Conservation (phyloP, 2,888 invertebrate species). For the Cosmia trapezina region DNA sequence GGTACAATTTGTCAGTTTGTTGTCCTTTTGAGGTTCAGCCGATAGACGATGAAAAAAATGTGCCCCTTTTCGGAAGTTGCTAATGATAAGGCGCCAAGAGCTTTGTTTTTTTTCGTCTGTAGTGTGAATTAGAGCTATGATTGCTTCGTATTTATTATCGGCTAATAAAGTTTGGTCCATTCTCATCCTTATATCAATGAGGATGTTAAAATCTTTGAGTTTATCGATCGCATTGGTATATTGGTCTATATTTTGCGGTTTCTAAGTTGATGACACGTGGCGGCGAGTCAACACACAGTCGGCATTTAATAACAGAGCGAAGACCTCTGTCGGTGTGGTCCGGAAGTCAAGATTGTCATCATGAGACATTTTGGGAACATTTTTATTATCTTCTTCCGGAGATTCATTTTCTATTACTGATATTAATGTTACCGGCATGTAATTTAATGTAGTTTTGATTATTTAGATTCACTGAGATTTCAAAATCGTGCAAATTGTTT, state of each 20-base stretch:
- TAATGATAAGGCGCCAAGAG: constrained; percentile 89
- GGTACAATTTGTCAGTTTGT: constrained; percentile 88
- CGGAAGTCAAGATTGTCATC: constrained; percentile 86
- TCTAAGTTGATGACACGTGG: constrained; percentile 79
- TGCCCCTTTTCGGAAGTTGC: constrained; percentile 86
- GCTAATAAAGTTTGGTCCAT: constrained; percentile 39
- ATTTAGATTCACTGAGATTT: constrained; percentile 19
- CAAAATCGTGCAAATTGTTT: constrained; percentile 60
- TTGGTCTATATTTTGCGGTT: constrained; percentile 74
- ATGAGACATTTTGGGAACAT: constrained; percentile 76
- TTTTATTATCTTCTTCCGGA: constrained; percentile 78
- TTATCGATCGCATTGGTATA: constrained; percentile 56
- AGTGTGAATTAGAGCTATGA: constrained; percentile 77
- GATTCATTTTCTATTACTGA: constrained; percentile 74
- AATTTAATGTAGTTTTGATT: constrained; percentile 58
- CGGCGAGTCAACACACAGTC: constrained; percentile 71
- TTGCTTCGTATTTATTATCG: constrained; percentile 58
- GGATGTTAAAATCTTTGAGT: constrained; percentile 22
- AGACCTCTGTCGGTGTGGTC: constrained; percentile 81
- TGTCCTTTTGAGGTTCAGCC: constrained; percentile 82
- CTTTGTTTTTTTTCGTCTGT: constrained; percentile 79
- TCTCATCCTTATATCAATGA: constrained; percentile 64
- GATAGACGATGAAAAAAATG: constrained; percentile 82
- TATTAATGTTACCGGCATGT: constrained; percentile 66
- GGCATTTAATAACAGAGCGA: constrained; percentile 78